Conservation (phyloP, 2,797 vertebrate genomes). For the Sebastes ruberrimus region DNA sequence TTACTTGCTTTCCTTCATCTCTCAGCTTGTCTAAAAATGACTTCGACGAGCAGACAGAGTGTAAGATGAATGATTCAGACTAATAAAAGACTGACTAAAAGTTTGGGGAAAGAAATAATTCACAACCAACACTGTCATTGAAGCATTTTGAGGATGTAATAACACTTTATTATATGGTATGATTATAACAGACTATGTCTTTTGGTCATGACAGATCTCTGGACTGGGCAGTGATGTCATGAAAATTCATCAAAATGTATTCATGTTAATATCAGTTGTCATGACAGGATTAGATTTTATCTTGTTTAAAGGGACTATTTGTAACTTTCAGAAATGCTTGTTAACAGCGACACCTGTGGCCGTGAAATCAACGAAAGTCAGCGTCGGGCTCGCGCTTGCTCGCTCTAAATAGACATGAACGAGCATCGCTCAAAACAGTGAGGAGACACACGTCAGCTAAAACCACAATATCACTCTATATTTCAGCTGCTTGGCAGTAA, state of each 20-base stretch:
- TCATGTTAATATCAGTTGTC: neutral
- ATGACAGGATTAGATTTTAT: neutral
- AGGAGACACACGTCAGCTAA: too few species aligned
- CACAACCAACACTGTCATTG: neutral
- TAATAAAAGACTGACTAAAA: slow-evolving; percentile 30
- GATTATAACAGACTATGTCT: neutral
- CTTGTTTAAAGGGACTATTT: too few species aligned
- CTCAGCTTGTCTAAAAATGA: slow-evolving; percentile 32
- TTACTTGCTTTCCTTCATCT: slow-evolving; percentile 36
- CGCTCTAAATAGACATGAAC: too few species aligned
- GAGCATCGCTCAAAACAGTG: too few species aligned
- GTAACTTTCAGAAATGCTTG: too few species aligned
- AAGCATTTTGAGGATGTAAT: slow-evolving; percentile 1
- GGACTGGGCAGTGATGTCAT: neutral
- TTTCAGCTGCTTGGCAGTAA: too few species aligned
- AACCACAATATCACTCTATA: too few species aligned
- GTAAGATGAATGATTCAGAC: slow-evolving; percentile 23
- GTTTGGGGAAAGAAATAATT: slow-evolving; percentile 26
- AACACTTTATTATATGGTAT: neutral
- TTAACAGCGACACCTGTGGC: too few species aligned
- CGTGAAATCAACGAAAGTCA: too few species aligned
- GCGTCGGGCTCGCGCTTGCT: too few species aligned
- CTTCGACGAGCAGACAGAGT: slow-evolving; percentile 1
- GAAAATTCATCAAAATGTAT: neutral
- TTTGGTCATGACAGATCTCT: neutral